Percentiles rank a stretch among this genome's conserved stretches.
phyloP scores from a whole-genome alignment of 2,888 invertebrate genomes.

The Podotricha telesiphe region DNA sequence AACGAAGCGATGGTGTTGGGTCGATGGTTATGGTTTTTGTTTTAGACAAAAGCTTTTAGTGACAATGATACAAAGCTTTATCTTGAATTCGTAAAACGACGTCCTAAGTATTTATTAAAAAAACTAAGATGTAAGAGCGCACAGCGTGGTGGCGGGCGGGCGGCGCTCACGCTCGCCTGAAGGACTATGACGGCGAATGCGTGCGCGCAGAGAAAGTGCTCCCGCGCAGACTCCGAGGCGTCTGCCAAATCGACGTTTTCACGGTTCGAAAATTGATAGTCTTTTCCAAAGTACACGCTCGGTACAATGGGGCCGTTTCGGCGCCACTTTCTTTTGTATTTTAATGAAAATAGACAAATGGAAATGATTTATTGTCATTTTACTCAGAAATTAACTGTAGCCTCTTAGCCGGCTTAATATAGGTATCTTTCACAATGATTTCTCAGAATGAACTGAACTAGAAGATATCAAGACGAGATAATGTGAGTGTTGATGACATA shows the following conservation, averaged over 20 bases:
- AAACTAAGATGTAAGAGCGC: constrained; percentile 27
- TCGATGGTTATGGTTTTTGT: not conserved
- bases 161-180: constrained; percentile 66
- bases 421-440: not conserved
- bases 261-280: constrained; percentile 72
- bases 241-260: constrained; percentile 80
- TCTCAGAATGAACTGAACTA: constrained; percentile 9
- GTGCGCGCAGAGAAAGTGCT: constrained; percentile 78
- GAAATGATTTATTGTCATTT: constrained; percentile 30
- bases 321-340: constrained; percentile 45
- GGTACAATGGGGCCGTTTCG: constrained; percentile 55
- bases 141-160: constrained; percentile 60
- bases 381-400: constrained; percentile 32
- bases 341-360: constrained; percentile 32
- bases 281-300: constrained; percentile 72
- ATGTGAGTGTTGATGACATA: constrained; percentile 10
- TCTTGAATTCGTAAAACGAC: not conserved
- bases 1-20: not conserved
- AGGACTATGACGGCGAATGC: constrained; percentile 58
- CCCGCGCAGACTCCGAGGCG: constrained; percentile 79
- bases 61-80: not conserved
- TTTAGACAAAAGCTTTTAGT: not conserved
- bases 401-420: not conserved
- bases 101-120: not conserved
- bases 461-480: constrained; percentile 15